These are phyloP conservation scores for Mesitornis unicolor DNA, from an alignment of 2,113 vertebrate species.

Conservation along the genomic window DNA sequence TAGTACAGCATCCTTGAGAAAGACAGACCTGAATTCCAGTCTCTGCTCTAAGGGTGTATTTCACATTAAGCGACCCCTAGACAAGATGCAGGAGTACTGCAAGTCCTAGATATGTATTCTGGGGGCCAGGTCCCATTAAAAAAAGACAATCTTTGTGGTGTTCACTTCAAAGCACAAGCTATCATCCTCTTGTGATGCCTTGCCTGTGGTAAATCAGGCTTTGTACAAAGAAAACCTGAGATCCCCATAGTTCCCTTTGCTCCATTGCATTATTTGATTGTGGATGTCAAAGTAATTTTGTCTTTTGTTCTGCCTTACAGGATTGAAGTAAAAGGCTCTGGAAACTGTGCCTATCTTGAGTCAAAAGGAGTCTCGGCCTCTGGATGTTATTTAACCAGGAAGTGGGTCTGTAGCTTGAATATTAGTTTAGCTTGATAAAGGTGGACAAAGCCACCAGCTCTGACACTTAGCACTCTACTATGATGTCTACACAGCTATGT, in stretches of 20 bases:
- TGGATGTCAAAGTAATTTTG: not conserved
- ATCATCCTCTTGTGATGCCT: not conserved
- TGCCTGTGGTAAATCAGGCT: not conserved
- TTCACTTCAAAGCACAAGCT: not conserved
- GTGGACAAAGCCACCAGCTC: not conserved
- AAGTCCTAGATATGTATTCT: not conserved
- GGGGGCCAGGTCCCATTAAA: not conserved
- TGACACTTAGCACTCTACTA: not conserved
- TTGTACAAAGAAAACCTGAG: not conserved
- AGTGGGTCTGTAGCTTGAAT: constrained; percentile 44
- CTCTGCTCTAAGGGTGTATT: not conserved
- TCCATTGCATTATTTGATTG: not conserved
- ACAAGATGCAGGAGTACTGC: not conserved
- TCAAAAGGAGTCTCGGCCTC: constrained; percentile 33
- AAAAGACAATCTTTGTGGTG: not conserved
- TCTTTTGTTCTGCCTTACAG: not conserved
- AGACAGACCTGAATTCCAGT: not conserved
- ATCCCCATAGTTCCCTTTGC: not conserved
- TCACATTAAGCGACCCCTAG: not conserved
- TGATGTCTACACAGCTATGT: not conserved
- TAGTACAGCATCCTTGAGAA: not conserved
- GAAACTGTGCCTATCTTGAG: constrained; percentile 46
- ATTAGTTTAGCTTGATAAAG: not conserved
- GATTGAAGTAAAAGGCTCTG: constrained; percentile 45
- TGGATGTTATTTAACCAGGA: constrained; percentile 50